A percentile compares a stretch with the other conserved stretches of the same genome.
Evolutionary conservation across 2,113 vertebrate genomes (phyloP).

Genomic region (Taurulus bubalis): DNA sequence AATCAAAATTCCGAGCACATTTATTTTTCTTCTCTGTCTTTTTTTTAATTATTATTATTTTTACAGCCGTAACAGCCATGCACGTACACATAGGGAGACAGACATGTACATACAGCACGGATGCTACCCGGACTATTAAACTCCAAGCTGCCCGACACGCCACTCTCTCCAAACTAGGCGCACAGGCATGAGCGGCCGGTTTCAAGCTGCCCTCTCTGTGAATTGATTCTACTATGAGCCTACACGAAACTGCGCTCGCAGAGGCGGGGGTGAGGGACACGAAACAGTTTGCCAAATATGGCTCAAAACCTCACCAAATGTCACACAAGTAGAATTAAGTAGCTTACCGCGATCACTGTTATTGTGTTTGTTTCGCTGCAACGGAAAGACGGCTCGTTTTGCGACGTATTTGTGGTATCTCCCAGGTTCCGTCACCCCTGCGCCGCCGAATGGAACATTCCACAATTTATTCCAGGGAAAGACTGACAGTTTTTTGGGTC

Average conservation of each 20-base stretch:
- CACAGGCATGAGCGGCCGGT: constrained; percentile 82
- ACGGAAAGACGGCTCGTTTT: accelerated
- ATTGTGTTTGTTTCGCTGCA: neutral
- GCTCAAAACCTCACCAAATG: neutral
- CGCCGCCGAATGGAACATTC: constrained; percentile 78
- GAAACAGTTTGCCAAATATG: neutral
- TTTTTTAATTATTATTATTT: neutral
- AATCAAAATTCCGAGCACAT: constrained; percentile 63
- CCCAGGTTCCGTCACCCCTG: constrained; percentile 48
- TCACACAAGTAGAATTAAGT: neutral
- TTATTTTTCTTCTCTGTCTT: neutral
- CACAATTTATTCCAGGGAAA: constrained; percentile 92
- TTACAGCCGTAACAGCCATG: constrained; percentile 56
- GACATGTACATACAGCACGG: constrained; percentile 80
- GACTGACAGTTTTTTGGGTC: constrained; percentile 94
- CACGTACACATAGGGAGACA: constrained; percentile 71
- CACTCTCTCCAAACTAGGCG: constrained; percentile 81
- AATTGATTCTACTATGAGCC: constrained; percentile 91
- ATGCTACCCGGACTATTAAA: constrained; percentile 86
- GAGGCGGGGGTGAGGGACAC: constrained; percentile 60
- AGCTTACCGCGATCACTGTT: accelerated
- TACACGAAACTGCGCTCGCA: constrained; percentile 71
- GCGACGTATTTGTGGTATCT: neutral
- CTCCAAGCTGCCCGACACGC: constrained; percentile 84
- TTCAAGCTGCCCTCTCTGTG: constrained; percentile 89